Evolutionary conservation across 2,888 invertebrate species (phyloP).

Genomic region (Diarsia mendica): DNA sequence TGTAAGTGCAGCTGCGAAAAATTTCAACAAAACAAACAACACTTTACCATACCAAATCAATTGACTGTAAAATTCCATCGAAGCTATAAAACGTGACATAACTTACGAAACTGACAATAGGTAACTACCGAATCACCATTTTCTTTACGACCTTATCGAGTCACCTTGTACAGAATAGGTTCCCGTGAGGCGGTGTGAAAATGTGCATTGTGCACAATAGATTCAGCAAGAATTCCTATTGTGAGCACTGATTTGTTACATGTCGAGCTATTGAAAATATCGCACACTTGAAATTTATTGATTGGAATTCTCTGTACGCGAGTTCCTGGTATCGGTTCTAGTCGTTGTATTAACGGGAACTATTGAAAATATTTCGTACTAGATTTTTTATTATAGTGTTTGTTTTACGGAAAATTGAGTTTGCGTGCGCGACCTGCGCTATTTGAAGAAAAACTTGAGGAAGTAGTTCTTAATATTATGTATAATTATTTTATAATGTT

Average conservation of each 20-base stretch:
- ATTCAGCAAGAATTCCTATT: slow-evolving; percentile 70
- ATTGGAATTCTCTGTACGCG: slow-evolving; percentile 54
- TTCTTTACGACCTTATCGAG: slow-evolving; percentile 58
- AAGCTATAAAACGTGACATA: slow-evolving; percentile 56
- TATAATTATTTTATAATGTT: neutral
- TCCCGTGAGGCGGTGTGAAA: slow-evolving; percentile 55
- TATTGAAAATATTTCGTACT: slow-evolving; percentile 48
- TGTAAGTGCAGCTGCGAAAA: neutral
- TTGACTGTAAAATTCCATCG: slow-evolving; percentile 35
- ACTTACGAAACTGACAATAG: slow-evolving; percentile 53
- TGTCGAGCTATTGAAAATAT: slow-evolving; percentile 66
- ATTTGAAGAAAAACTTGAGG: neutral
- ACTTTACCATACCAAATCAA: slow-evolving; percentile 42
- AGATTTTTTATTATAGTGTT: slow-evolving; percentile 3
- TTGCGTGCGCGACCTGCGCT: neutral
- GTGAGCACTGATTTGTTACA: slow-evolving; percentile 72
- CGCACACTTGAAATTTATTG: slow-evolving; percentile 65
- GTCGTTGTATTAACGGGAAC: slow-evolving; percentile 45
- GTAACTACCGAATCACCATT: slow-evolving; percentile 52
- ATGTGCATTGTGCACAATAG: slow-evolving; percentile 69
- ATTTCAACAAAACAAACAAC: slow-evolving; percentile 31
- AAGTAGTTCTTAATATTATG: neutral
- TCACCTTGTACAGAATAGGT: slow-evolving; percentile 53
- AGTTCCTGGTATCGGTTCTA: slow-evolving; percentile 27
- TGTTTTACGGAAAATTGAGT: neutral